These are phyloP conservation scores for Escarpia spicata DNA, from an alignment of 2,888 invertebrate species.

Conservation along the genomic window DNA sequence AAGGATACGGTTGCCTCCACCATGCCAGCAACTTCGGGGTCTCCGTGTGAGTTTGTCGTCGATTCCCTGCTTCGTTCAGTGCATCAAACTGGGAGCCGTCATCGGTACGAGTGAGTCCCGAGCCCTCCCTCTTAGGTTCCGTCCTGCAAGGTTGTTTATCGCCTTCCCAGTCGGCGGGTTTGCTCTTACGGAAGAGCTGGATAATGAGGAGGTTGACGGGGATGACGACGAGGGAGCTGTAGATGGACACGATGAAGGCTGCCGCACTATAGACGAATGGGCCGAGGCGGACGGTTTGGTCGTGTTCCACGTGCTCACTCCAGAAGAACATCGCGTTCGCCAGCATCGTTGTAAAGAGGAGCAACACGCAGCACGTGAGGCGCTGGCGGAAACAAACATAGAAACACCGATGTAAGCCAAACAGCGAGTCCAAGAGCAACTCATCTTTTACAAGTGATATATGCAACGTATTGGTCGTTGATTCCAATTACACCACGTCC, in stretches of 20 bases:
- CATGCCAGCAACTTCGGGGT: background rate
- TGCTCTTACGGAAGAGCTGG: conserved; percentile 41
- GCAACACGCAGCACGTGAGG: conserved; percentile 47
- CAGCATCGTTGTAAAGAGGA: conserved; percentile 51
- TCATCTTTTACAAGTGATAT: too few relatives aligned
- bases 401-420: too few relatives aligned
- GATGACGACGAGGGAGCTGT: conserved; percentile 47
- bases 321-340: conserved; percentile 49
- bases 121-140: background rate
- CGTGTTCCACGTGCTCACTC: background rate
- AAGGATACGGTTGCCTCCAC: background rate
- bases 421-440: too few relatives aligned
- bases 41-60: background rate
- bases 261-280: conserved; percentile 38
- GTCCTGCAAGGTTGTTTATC: background rate
- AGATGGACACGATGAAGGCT: conserved; percentile 46
- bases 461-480: too few relatives aligned
- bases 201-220: conserved; percentile 45
- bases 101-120: background rate
- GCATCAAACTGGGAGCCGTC: background rate
- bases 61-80: background rate
- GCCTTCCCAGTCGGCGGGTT: conserved; percentile 29
- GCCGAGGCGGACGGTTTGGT: conserved; percentile 35
- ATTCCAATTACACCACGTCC: too few relatives aligned
- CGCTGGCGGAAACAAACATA: conserved; percentile 39